Conservation (phyloP, 2,797 vertebrate genomes). For the Vireo griseus region DNA sequence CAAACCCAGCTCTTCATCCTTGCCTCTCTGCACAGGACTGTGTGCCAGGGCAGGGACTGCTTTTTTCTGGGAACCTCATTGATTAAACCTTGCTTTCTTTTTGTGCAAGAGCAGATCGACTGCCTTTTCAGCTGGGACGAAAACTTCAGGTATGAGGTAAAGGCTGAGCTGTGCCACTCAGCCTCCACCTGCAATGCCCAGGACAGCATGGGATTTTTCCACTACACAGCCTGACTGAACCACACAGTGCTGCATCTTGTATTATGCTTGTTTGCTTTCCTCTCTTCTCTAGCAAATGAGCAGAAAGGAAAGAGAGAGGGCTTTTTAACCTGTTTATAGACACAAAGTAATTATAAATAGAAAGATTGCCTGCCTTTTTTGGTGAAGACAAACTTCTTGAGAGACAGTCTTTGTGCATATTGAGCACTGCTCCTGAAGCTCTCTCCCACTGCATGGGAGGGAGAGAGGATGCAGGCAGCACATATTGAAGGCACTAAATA, state of each 20-base stretch:
- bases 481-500: neutral
- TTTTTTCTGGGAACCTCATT: neutral
- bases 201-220: neutral
- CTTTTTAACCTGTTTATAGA: neutral
- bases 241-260: neutral
- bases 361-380: neutral
- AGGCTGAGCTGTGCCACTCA: neutral
- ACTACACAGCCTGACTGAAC: neutral
- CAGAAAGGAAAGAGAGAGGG: neutral
- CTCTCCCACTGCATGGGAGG: neutral
- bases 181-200: neutral
- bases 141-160: neutral
- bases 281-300: neutral
- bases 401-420: neutral
- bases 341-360: conserved; percentile 1
- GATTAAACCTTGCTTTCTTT: neutral
- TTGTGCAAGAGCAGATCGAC: neutral
- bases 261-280: neutral
- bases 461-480: neutral
- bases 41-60: neutral
- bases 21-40: neutral
- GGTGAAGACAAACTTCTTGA: neutral
- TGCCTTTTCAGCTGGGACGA: neutral
- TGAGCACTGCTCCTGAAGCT: neutral
- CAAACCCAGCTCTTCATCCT: neutral